Evolutionary conservation across 2,797 vertebrate genomes (phyloP), one percentile per base, ranked within the genome.

Genomic region (Sciurus carolinensis): DNA sequence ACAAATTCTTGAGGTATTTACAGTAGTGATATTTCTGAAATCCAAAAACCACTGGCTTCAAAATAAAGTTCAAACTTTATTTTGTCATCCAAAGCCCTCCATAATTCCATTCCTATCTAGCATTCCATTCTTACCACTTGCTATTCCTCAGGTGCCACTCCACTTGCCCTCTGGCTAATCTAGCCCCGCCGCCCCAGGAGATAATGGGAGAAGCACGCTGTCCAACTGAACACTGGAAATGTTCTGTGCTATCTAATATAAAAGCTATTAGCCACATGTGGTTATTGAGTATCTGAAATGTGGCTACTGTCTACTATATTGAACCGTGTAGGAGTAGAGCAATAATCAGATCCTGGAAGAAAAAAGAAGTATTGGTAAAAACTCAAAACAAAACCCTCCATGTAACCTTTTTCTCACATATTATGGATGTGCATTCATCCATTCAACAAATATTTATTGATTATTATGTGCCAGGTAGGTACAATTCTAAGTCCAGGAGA

Each of bases 31-130:
- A n/a, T 2, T 52, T 84, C 3, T 5, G 89, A 97, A 96, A 89
- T 94, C 88, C 54, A 96, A 85, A 88, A 92, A 85, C 13, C 22
- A 36, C 13, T 30, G 17, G 47, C 15, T 88, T 91, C 33, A 57
- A 87, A 88, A 83, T 66, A 71, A 87, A 77, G 18, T 83, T 14
- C 39, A 92, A 88, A 73, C 47, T 89, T 88, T 39, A 87, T 57
- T 66, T 66, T 42, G 4, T 44, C 52, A 72, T 71, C 44, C 10
- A 44, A 64, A 76, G n/a, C 24, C 54, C 59, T 52, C 30, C 30
- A 42, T 13, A 28, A 96, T 5, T 6, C 71, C 30, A 36, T 47
- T 13, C 77, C 64, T 22, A 20, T 57, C 52, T 54, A 0, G 15
- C 42, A 36, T 20, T 85, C 72, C 28, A 52, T 52, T 80, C 72